A percentile compares a stretch with the other conserved stretches of the same genome.
These are phyloP conservation scores for Dilophus febrilis DNA, from an alignment of 2,888 invertebrate species.

Conservation along the genomic window DNA sequence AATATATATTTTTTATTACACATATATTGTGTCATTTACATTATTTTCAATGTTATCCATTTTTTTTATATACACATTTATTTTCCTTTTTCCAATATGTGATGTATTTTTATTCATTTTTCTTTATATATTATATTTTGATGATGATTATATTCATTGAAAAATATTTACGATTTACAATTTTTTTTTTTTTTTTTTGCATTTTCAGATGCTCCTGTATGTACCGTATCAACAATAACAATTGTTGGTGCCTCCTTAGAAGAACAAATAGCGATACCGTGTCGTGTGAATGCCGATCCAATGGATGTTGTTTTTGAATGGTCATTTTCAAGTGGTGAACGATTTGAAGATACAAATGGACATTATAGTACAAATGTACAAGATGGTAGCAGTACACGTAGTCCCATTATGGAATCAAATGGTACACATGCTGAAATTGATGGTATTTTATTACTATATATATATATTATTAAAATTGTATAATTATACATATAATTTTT, in stretches of 20 bases:
- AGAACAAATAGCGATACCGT: slow-evolving; percentile 63
- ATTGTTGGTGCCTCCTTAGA: slow-evolving; percentile 74
- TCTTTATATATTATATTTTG: too few relatives aligned
- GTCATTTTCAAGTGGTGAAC: slow-evolving; percentile 82
- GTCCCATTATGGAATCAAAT: slow-evolving; percentile 28
- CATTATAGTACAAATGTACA: slow-evolving; percentile 35
- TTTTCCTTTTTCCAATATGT: too few relatives aligned
- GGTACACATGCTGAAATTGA: slow-evolving; percentile 30
- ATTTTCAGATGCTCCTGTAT: slow-evolving; percentile 67
- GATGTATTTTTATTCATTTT: too few relatives aligned
- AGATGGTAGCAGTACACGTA: slow-evolving; percentile 34
- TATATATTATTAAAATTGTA: too few relatives aligned
- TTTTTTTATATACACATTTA: too few relatives aligned
- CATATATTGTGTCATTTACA: too few relatives aligned
- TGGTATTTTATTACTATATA: slow-evolving; percentile 16
- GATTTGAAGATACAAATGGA: slow-evolving; percentile 57
- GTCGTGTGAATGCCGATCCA: slow-evolving; percentile 77
- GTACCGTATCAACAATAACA: slow-evolving; percentile 50
- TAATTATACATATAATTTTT: neutral
- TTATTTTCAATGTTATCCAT: too few relatives aligned
- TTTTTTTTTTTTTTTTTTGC: too few relatives aligned
- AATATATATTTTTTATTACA: too few relatives aligned
- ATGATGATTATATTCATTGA: too few relatives aligned
- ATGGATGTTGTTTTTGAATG: slow-evolving; percentile 70
- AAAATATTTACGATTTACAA: too few relatives aligned